Percentiles rank a stretch among this genome's conserved stretches.
These are phyloP conservation scores for Apis dorsata DNA, from an alignment of 1,140 invertebrate species.

Conservation along the genomic window DNA sequence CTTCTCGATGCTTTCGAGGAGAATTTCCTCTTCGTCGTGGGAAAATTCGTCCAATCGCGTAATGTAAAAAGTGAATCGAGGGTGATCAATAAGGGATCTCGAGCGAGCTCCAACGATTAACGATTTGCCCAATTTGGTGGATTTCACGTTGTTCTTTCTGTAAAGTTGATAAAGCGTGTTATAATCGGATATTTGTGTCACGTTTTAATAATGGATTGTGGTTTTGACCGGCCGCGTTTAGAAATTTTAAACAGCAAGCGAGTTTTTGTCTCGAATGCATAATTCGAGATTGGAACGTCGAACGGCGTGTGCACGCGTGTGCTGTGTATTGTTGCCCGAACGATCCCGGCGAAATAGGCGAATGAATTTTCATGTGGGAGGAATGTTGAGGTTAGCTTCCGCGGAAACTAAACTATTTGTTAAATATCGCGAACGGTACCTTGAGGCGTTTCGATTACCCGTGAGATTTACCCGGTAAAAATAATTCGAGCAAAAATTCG, in stretches of 20 bases:
- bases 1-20: too few relatives aligned
- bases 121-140: background rate
- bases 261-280: background rate
- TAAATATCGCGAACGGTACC: slow-evolving; percentile 4
- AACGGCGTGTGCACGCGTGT: background rate
- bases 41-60: too few relatives aligned
- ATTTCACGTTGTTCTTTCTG: too few relatives aligned
- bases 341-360: background rate
- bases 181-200: background rate
- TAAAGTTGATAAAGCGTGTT: background rate
- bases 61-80: too few relatives aligned
- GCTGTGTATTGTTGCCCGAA: background rate
- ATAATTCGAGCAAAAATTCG: background rate
- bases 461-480: background rate
- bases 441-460: slow-evolving; percentile 11
- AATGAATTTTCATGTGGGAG: background rate
- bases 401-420: background rate
- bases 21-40: too few relatives aligned
- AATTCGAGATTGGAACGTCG: background rate
- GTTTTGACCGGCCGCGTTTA: background rate
- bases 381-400: background rate
- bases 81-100: background rate
- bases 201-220: slow-evolving; percentile 4
- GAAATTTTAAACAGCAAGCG: background rate
- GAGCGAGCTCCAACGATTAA: background rate